phyloP scores from a whole-genome alignment of 30 jellyfish, hydroid and myxozoan species.

The Nemopilema nomurai region DNA sequence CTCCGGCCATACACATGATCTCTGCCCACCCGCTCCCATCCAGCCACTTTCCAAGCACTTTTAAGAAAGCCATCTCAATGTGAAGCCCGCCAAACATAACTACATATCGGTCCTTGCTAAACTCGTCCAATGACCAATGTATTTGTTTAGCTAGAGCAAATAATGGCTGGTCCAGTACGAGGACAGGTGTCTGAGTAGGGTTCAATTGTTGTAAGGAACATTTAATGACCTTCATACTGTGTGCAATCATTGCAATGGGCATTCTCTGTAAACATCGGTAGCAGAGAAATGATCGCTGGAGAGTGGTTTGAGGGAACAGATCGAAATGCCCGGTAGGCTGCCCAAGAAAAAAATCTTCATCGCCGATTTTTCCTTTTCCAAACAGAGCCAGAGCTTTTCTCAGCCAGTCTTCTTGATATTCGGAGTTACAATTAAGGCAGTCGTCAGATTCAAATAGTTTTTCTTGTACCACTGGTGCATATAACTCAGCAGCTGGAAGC shows the following conservation, averaged over 20 bases:
- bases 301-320: slow-evolving; percentile 6
- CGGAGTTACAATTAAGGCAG: slow-evolving; percentile 5
- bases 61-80: slow-evolving; percentile 25
- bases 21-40: slow-evolving; percentile 55
- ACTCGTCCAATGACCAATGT: slow-evolving; percentile 56
- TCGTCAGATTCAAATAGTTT: slow-evolving; percentile 9
- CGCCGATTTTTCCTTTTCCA: neutral
- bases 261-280: slow-evolving; percentile 44
- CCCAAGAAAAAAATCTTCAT: slow-evolving; percentile 34
- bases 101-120: slow-evolving; percentile 14
- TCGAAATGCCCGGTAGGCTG: slow-evolving; percentile 37
- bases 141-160: slow-evolving; percentile 57
- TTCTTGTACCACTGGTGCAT: slow-evolving; percentile 13
- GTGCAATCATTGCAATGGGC: slow-evolving; percentile 40
- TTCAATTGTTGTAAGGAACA: slow-evolving; percentile 3
- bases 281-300: slow-evolving; percentile 29
- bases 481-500: slow-evolving; percentile 13
- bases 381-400: slow-evolving; percentile 11
- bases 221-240: slow-evolving; percentile 29
- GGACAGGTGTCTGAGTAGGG: slow-evolving; percentile 47
- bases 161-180: slow-evolving; percentile 58
- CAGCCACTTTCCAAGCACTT: slow-evolving; percentile 33
- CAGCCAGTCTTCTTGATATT: slow-evolving; percentile 30
- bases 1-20: slow-evolving; percentile 12
- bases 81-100: slow-evolving; percentile 56